Percentiles rank a stretch among this genome's conserved stretches.
These are phyloP conservation scores for Oxytorus armatus DNA, from an alignment of 2,888 invertebrate genomes.

Conservation along the genomic window DNA sequence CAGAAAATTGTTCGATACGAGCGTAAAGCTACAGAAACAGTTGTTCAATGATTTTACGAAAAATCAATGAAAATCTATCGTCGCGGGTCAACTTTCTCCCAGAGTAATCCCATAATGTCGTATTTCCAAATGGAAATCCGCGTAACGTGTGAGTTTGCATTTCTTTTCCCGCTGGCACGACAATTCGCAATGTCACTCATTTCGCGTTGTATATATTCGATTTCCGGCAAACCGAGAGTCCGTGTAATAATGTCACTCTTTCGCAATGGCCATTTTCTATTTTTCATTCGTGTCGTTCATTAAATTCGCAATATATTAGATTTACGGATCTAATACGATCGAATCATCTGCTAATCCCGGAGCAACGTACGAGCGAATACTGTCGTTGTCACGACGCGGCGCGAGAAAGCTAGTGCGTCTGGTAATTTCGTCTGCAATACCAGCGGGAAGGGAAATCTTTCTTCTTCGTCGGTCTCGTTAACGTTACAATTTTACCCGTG, in stretches of 20 bases:
- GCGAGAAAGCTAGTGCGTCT: conserved; percentile 38
- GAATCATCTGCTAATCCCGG: conserved; percentile 15
- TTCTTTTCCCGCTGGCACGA: conserved; percentile 4
- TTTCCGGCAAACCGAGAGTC: conserved; percentile 13
- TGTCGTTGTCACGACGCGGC: conserved; percentile 38
- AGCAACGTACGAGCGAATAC: conserved; percentile 33
- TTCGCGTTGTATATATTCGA: not conserved
- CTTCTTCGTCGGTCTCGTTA: conserved; percentile 26
- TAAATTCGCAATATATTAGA: not conserved
- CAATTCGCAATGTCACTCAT: conserved; percentile 27
- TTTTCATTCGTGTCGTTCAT: not conserved
- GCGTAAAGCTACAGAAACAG: not conserved
- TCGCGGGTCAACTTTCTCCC: conserved; percentile 41
- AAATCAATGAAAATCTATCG: not conserved
- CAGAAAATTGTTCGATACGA: too few species aligned
- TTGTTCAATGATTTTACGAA: not conserved
- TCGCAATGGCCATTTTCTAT: conserved; percentile 4
- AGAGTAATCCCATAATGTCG: conserved; percentile 14
- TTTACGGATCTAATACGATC: conserved; percentile 1
- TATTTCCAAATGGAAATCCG: conserved; percentile 16
- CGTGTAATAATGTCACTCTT: not conserved
- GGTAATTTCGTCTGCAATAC: conserved; percentile 14
- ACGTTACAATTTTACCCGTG: conserved; percentile 27
- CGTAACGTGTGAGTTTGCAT: not conserved
- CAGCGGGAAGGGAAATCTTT: conserved; percentile 40